phyloP scores from a whole-genome alignment of 2,797 vertebrate species.

The Esox lucius region DNA sequence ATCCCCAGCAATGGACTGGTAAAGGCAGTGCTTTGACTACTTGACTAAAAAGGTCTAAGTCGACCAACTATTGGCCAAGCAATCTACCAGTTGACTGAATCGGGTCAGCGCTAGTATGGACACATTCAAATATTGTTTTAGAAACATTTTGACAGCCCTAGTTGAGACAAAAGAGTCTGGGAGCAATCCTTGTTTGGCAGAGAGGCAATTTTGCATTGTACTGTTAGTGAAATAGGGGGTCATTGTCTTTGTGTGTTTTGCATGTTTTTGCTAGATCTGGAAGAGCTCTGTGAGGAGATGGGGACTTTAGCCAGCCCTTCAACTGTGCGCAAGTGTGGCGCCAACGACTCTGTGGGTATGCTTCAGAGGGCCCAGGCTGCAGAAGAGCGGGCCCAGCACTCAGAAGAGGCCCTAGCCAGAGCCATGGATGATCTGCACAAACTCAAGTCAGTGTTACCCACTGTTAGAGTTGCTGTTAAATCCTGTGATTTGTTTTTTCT shows the following conservation, averaged over 20 bases:
- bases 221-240: neutral
- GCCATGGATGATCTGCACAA: slow-evolving; percentile 87
- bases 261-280: slow-evolving; percentile 76
- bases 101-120: too few species aligned
- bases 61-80: too few species aligned
- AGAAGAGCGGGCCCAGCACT: slow-evolving; percentile 75
- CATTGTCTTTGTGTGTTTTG: neutral
- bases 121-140: too few species aligned
- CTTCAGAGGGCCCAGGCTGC: slow-evolving; percentile 71
- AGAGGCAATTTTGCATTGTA: neutral
- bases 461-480: neutral
- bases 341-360: slow-evolving; percentile 36
- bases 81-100: too few species aligned
- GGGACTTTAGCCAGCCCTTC: slow-evolving; percentile 25
- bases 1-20: too few species aligned
- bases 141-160: neutral
- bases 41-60: too few species aligned
- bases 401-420: slow-evolving; percentile 82
- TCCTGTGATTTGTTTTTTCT: neutral
- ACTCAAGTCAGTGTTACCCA: slow-evolving; percentile 80
- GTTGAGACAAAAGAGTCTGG: neutral
- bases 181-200: neutral
- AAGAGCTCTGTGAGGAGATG: slow-evolving; percentile 76
- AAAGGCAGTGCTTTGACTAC: too few species aligned
- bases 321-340: slow-evolving; percentile 29